Base-by-base conservation (phyloP, 1,140 invertebrate species). In the Chrysopa pallens region DNA sequence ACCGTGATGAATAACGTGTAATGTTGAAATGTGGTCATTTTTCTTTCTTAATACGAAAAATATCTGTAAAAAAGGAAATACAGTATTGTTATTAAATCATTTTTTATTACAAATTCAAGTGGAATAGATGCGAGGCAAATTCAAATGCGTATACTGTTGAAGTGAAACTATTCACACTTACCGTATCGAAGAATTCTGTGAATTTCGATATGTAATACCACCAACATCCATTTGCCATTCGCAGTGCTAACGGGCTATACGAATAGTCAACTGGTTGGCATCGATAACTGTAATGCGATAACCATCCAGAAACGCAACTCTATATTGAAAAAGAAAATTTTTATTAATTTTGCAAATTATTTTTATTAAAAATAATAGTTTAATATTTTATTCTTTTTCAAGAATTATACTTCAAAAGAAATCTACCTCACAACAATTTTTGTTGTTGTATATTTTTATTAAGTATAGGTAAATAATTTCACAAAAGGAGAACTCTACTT, bases 1-100 rank as follows among this genome's bases (percentile, higher is more conserved):
- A 42, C 88, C 89, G 62, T 97, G 91, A 66, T 96, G 91, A 54
- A 95, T 92, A 14, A 96, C 89, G 63, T 96, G 92, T 13, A 96
- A 72, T 8, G 80, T 87, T 15, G 87, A 87, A 36, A 95, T 80
- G 59, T 96, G 91, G 57, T 82, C 75, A 56, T 82, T 86, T 68
- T 97, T 97, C 68, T 91, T 92, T 53, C 87, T 70, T 55, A 91
- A 54, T n/a, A 92, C 78, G 62, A 93, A 92, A 72, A 92, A 93
- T 62, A 93, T 73, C 83, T 89, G 67, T 27, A 72, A 67, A 49
- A 42, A 53, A 47, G 43, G 40, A 46, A 44, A 1, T 35, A 33
- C 2, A 33, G 2, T 33, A 5, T 23, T 23, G 17, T 23, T 23
- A 23, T 23, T n/a, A n/a, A n/a, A n/a, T n/a, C n/a, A n/a, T n/a